These are phyloP conservation scores for Helleia helle DNA, from an alignment of 2,888 invertebrate genomes.

Conservation along the genomic window DNA sequence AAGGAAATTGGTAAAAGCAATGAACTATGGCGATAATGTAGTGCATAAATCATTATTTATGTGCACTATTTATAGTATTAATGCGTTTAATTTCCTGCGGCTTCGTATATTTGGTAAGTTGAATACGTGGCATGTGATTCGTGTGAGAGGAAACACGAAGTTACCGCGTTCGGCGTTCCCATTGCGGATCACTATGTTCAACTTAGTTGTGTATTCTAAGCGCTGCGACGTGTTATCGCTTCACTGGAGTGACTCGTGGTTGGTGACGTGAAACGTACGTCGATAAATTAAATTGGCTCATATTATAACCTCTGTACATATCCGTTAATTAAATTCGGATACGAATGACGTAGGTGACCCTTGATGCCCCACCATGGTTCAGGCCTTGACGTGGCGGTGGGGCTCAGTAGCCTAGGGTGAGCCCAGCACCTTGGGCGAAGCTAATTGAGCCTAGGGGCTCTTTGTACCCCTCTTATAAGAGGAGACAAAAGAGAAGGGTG, in stretches of 20 bases:
- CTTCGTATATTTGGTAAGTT: constrained; percentile 1
- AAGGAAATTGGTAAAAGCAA: background rate
- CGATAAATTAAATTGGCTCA: too few species aligned
- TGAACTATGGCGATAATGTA: too few species aligned
- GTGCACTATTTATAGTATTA: background rate
- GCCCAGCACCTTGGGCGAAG: too few species aligned
- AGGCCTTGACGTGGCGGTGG: too few species aligned
- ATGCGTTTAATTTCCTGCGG: background rate
- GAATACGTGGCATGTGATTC: background rate
- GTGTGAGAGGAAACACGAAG: constrained; percentile 23
- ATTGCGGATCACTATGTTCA: constrained; percentile 21
- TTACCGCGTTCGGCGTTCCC: constrained; percentile 29
- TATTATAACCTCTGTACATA: too few species aligned
- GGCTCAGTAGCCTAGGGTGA: too few species aligned
- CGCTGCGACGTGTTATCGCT: constrained; percentile 17
- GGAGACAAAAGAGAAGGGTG: too few species aligned
- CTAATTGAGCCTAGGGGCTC: too few species aligned
- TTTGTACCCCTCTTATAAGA: too few species aligned
- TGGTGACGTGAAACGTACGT: background rate
- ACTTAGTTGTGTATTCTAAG: constrained; percentile 32
- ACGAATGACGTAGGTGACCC: too few species aligned
- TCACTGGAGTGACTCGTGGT: constrained; percentile 12
- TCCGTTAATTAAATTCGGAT: too few species aligned
- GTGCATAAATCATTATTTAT: background rate
- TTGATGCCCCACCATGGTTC: too few species aligned